phyloP scores from a whole-genome alignment of 2,113 vertebrate species.

The Notechis scutatus region DNA sequence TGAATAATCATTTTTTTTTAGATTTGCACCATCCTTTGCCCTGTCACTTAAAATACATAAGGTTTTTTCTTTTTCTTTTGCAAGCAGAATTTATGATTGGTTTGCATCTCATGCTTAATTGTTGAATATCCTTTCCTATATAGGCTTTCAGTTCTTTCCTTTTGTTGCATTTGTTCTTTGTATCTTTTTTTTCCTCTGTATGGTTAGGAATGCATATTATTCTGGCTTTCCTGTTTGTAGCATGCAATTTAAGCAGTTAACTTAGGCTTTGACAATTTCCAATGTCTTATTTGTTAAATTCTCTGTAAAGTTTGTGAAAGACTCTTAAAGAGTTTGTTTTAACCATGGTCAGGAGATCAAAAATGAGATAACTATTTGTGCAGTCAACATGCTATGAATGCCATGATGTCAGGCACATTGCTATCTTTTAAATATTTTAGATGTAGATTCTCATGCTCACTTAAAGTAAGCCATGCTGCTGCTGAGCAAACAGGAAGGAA shows the following conservation, averaged over 20 bases:
- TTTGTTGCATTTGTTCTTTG: not conserved
- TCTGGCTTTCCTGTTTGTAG: not conserved
- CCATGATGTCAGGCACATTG: not conserved
- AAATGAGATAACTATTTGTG: not conserved
- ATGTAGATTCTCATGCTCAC: not conserved
- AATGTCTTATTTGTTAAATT: not conserved
- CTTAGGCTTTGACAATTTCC: not conserved
- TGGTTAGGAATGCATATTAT: not conserved
- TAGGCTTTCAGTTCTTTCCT: not conserved
- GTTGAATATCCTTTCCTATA: not conserved
- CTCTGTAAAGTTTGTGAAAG: not conserved
- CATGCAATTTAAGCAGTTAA: not conserved
- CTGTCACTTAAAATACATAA: not conserved
- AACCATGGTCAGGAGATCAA: not conserved
- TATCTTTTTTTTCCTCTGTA: not conserved
- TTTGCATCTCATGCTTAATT: not conserved
- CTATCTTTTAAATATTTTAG: not conserved
- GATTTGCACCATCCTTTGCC: not conserved
- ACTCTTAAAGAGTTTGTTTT: not conserved
- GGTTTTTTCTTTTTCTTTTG: not conserved
- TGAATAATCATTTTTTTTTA: not conserved
- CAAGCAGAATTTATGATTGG: not conserved
- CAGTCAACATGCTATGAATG: not conserved
- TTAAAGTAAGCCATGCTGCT: not conserved
- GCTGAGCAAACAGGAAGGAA: not conserved